Evolutionary conservation across 2,888 invertebrate species (phyloP), one percentile per base, ranked within the genome.

Genomic region (Drosophila neoperkinsi): DNA sequence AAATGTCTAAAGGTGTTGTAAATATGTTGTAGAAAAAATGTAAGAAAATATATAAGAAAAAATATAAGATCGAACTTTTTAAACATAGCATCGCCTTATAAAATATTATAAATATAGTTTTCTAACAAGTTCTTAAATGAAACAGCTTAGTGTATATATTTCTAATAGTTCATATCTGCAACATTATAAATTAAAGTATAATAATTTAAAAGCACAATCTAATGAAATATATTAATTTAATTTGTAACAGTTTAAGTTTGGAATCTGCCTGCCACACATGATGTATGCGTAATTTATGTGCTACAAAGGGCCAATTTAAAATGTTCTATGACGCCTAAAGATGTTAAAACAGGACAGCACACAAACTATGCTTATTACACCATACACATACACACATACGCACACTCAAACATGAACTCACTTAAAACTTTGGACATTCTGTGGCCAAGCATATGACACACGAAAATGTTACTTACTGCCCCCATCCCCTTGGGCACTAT

Each of bases 391-490:
- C 33, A 46, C 30, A 36, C 13, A 25, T n/a, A 34, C 30, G 61
- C 30, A 49, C 31, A 36, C 38, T 31, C 10, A 10, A 53, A 51
- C 49, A 36, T 18, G 31, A 66, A 34, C 34, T 34, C 66, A 51
- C 41, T 67, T 63, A 57, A 67, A 79, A 76, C 67, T 67, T 66
- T 64, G 56, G 53, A 63, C 74, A 71, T 74, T 25, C 55, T 74
- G 77, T 75, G 67, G 52, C 51, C 62, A 60, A 63, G 33, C 59
- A 63, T 31, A 70, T 70, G 77, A 63, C 77, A 74, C 46, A 59
- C 62, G 28, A 56, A 34, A 57, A 21, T 21, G 21, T 38, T 43
- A 43, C 46, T 34, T 28, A 11, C 6, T 34, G 16, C 18, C 25
- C 11, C 41, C 3, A 6, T 3, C 25, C 46, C 10, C 41, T 13